A percentile compares a stretch with the other conserved stretches of the same genome.
Conservation (phyloP, 2,888 invertebrate genomes). For the Arge pagana region DNA sequence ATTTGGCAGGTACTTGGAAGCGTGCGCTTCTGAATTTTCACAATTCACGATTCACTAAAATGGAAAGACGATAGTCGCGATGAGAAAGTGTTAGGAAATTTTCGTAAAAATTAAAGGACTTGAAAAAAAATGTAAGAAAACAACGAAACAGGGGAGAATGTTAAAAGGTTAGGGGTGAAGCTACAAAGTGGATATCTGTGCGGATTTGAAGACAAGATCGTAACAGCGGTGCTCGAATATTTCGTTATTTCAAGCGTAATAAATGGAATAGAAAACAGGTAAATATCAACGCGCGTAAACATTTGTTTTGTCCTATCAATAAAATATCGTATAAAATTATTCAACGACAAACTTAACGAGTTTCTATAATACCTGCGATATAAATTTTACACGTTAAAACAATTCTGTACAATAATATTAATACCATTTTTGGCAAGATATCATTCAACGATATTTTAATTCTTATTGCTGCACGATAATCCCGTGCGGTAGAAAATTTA, state of each 20-base stretch:
- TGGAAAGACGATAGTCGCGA: not conserved
- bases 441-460: conserved; percentile 22
- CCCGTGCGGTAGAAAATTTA: too few relatives aligned
- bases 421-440: conserved; percentile 41
- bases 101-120: not conserved
- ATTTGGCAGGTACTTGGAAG: conserved; percentile 48
- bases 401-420: conserved; percentile 22
- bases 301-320: not conserved
- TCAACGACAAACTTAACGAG: conserved; percentile 20
- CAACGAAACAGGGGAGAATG: too few relatives aligned
- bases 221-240: not conserved
- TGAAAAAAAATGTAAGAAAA: not conserved
- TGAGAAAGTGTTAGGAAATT: too few relatives aligned
- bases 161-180: too few relatives aligned
- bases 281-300: conserved; percentile 1
- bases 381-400: conserved; percentile 4
- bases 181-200: too few relatives aligned
- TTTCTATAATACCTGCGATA: not conserved
- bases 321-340: conserved; percentile 20
- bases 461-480: too few relatives aligned
- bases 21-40: conserved; percentile 42
- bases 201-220: too few relatives aligned
- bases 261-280: conserved; percentile 4
- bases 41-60: conserved; percentile 13
- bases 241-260: not conserved